These are phyloP conservation scores for Sakesphorus luctuosus DNA, from an alignment of 2,113 vertebrate genomes.

Conservation along the genomic window DNA sequence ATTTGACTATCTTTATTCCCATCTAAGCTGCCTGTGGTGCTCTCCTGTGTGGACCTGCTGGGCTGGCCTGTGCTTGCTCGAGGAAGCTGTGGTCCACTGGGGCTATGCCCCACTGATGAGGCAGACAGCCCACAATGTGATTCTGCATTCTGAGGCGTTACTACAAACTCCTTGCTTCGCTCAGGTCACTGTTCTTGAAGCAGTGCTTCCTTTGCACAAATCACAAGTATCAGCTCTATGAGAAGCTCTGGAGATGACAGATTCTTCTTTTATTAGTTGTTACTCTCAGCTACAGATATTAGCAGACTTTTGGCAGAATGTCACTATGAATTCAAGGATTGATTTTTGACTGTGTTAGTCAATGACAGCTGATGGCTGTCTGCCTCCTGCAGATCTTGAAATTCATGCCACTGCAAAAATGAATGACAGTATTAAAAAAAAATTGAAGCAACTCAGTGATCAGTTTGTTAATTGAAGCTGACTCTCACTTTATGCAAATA, in stretches of 20 bases:
- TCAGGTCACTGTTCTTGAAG: neutral
- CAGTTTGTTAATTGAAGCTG: conserved; percentile 40
- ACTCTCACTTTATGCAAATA: conserved; percentile 27
- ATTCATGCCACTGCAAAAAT: neutral
- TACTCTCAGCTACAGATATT: neutral
- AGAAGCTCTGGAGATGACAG: neutral
- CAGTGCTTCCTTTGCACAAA: neutral
- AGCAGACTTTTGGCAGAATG: conserved; percentile 23
- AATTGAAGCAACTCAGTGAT: neutral
- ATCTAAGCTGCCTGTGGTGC: neutral
- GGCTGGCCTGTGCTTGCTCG: neutral
- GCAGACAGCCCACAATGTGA: rapidly evolving
- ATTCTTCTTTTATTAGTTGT: neutral
- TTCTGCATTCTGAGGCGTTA: neutral
- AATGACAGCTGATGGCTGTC: conserved; percentile 20
- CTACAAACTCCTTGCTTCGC: neutral
- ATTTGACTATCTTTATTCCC: neutral
- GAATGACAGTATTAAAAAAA: neutral
- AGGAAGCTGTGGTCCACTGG: neutral
- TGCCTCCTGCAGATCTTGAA: neutral
- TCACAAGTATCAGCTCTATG: neutral
- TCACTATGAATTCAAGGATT: conserved; percentile 23
- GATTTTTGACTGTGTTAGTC: neutral
- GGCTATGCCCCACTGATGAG: neutral
- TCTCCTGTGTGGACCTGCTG: neutral